Evolutionary conservation across 1,140 invertebrate genomes (phyloP), one percentile per base, ranked within the genome.

Genomic region (Euschistus heros): DNA sequence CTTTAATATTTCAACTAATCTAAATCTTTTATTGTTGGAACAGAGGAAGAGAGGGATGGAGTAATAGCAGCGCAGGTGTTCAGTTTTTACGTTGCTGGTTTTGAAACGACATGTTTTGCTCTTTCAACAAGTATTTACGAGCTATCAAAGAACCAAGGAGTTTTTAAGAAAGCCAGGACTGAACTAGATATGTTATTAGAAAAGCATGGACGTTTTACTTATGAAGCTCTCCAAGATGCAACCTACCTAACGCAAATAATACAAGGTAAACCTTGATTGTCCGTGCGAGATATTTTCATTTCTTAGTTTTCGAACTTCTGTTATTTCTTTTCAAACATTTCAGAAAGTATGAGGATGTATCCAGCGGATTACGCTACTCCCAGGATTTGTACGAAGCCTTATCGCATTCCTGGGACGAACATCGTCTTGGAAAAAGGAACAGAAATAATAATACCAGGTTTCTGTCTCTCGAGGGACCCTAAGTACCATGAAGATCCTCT

Each of bases 401-500:
- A 82, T 20, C 2, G 7, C 65, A 72, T 84, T 27, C 71, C 77
- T 8, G 75, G 75, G 2, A 77, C 74, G 0, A 72, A 78, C 24
- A 68, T 79, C 1, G 73, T 74, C 0, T 73, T 84, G 15, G 72
- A 77, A 33, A 75, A 75, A 50, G 81, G 79, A 10, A 79, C 76
- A 30, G 73, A 72, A 64, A 60, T 84, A 18, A 70, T 77, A 26
- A 79, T 85, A 66, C 81, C 81, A 15, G 70, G 76, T 0, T 79
- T 80, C 63, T 79, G 79, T 24, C 77, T 88, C 24, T 86, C 90
- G 68, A 74, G 78, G 33, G 82, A 88, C 76, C 77, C 81, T 1
- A 73, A 78, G 17, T 76, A 81, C 63, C 89, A 79, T 73, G 76
- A 80, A 2, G 75, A 88, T 68, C 87, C 87, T 7, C 77, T 83